Conservation (phyloP, 2,888 invertebrate genomes). For the Perdita meconis region DNA sequence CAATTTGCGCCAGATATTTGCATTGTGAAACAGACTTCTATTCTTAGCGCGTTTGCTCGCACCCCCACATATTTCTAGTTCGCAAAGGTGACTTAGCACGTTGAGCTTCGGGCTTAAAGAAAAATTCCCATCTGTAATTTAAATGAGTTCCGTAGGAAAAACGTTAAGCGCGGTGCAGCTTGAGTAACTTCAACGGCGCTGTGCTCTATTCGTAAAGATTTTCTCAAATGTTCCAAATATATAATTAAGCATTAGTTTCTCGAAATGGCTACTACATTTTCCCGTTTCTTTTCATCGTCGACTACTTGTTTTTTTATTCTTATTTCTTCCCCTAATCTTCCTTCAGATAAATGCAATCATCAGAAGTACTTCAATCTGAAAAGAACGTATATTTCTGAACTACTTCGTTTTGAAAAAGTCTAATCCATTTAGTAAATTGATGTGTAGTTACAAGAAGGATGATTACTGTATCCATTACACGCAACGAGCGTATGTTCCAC, state of each 20-base stretch:
- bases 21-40: constrained; percentile 42
- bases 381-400: constrained; percentile 17
- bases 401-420: neutral
- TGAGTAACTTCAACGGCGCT: neutral
- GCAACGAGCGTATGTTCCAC: neutral
- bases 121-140: neutral
- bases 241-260: constrained; percentile 49
- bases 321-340: constrained; percentile 21
- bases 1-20: constrained; percentile 40
- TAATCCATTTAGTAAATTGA: constrained; percentile 1
- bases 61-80: constrained; percentile 16
- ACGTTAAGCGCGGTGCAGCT: neutral
- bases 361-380: constrained; percentile 29
- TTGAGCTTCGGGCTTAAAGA: neutral
- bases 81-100: neutral
- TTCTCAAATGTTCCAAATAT: no score
- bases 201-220: neutral
- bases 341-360: constrained; percentile 16
- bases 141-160: neutral
- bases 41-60: constrained; percentile 29
- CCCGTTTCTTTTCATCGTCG: constrained; percentile 47
- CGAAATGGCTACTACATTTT: constrained; percentile 53
- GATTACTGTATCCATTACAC: constrained; percentile 7
- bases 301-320: constrained; percentile 52
- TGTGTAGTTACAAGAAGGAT: neutral